Evolutionary conservation across 2,797 vertebrate species (phyloP).

Genomic region (Phrynocephalus guinanensis): DNA sequence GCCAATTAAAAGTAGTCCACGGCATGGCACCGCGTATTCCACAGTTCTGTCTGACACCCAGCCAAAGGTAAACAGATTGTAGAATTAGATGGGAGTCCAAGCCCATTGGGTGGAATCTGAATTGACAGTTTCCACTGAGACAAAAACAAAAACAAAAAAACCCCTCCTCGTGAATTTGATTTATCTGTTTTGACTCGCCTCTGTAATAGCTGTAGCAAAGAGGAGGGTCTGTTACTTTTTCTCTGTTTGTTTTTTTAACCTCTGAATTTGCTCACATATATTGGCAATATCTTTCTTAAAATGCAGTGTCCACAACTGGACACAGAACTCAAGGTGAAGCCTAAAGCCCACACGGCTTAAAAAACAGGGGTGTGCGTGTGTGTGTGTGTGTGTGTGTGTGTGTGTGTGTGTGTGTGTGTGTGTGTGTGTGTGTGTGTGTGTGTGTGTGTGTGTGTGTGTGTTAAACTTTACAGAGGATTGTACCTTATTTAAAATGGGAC

Average conservation of each 20-base stretch:
- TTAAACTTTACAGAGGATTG: too few species aligned
- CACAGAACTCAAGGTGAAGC: too few species aligned
- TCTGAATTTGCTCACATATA: too few species aligned
- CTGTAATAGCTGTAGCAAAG: fast-evolving
- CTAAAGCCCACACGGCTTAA: too few species aligned
- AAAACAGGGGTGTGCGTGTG: too few species aligned
- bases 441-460: too few species aligned
- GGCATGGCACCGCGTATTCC: background rate
- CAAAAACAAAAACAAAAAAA: background rate
- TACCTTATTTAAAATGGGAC: too few species aligned
- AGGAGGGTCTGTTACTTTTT: background rate
- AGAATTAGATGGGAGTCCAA: background rate
- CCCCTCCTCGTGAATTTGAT: background rate
- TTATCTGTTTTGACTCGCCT: background rate
- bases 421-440: too few species aligned
- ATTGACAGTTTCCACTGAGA: background rate
- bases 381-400: too few species aligned
- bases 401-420: too few species aligned
- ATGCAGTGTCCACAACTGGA: too few species aligned
- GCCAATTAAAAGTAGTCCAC: background rate
- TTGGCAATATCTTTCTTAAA: too few species aligned
- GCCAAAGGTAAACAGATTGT: constrained; percentile 23
- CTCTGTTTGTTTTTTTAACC: background rate
- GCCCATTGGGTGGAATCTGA: background rate
- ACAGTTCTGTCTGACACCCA: background rate